Percentiles rank a stretch among this genome's conserved stretches.
Evolutionary conservation across 2,888 invertebrate species (phyloP).

Genomic region (Temnothorax ravouxi): DNA sequence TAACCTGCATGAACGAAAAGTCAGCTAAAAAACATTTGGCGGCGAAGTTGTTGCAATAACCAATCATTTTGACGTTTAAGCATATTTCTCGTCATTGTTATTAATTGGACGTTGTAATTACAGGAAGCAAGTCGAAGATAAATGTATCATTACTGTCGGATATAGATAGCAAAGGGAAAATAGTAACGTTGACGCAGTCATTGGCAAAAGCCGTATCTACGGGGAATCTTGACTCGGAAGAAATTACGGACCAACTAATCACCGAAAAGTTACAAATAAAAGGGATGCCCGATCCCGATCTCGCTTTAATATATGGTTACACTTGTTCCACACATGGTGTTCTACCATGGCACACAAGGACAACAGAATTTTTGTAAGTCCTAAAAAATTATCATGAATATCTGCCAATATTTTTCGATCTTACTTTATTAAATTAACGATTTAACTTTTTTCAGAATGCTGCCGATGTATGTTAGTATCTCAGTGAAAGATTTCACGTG

Average conservation of each 20-base stretch:
- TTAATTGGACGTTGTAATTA: conserved; percentile 35
- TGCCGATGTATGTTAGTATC: conserved; percentile 88
- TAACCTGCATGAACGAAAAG: not conserved
- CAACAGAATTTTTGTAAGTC: conserved; percentile 93
- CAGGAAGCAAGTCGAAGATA: conserved; percentile 85
- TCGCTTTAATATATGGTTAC: conserved; percentile 91
- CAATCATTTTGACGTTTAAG: too few relatives aligned
- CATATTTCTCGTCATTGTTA: not conserved
- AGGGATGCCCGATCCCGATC: conserved; percentile 92
- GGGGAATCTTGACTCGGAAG: conserved; percentile 85
- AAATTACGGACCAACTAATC: conserved; percentile 88
- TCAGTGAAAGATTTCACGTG: conserved; percentile 89
- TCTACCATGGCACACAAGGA: conserved; percentile 95
- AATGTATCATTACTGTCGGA: conserved; percentile 88
- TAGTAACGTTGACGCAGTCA: conserved; percentile 77
- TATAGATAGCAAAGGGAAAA: conserved; percentile 80
- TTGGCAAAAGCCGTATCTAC: conserved; percentile 77
- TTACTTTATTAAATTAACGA: conserved; percentile 1
- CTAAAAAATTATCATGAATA: not conserved
- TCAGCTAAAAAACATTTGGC: not conserved
- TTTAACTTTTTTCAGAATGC: conserved; percentile 82
- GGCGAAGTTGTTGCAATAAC: not conserved
- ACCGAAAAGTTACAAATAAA: conserved; percentile 87
- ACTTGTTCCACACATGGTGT: conserved; percentile 91
- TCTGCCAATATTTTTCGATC: not conserved